Evolutionary conservation across 2,888 invertebrate genomes (phyloP).

Genomic region (Amblyjoppa proteus): DNA sequence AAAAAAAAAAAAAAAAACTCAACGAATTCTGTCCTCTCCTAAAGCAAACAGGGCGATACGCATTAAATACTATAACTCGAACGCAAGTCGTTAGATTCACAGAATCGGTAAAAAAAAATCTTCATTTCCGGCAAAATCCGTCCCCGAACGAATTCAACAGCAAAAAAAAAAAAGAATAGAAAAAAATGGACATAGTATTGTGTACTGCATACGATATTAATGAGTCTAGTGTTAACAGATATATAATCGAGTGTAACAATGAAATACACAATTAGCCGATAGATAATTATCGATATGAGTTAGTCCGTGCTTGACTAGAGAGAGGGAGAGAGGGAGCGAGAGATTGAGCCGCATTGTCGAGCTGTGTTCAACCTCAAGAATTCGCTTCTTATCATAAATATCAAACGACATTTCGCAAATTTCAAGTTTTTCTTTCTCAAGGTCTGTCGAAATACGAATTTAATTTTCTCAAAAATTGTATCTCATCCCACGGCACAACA

Average conservation of each 20-base stretch:
- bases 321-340: not conserved
- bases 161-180: constrained; percentile 22
- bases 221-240: constrained; percentile 63
- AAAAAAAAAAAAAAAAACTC: constrained; percentile 18
- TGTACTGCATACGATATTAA: constrained; percentile 69
- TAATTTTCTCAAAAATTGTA: constrained; percentile 17
- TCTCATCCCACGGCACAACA: not conserved
- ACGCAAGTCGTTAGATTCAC: not conserved
- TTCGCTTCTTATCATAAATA: constrained; percentile 26
- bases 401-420: constrained; percentile 14
- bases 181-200: constrained; percentile 69
- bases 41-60: not conserved
- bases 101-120: constrained; percentile 18
- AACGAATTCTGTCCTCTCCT: constrained; percentile 9
- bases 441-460: constrained; percentile 12
- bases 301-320: constrained; percentile 29
- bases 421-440: not conserved
- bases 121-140: constrained; percentile 78
- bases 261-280: constrained; percentile 73
- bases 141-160: constrained; percentile 76
- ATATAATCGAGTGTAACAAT: constrained; percentile 75
- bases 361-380: constrained; percentile 16
- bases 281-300: constrained; percentile 27
- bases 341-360: constrained; percentile 7
- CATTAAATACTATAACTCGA: not conserved